Evolutionary conservation across 2,888 invertebrate genomes (phyloP).

Genomic region (Alcis repandata): DNA sequence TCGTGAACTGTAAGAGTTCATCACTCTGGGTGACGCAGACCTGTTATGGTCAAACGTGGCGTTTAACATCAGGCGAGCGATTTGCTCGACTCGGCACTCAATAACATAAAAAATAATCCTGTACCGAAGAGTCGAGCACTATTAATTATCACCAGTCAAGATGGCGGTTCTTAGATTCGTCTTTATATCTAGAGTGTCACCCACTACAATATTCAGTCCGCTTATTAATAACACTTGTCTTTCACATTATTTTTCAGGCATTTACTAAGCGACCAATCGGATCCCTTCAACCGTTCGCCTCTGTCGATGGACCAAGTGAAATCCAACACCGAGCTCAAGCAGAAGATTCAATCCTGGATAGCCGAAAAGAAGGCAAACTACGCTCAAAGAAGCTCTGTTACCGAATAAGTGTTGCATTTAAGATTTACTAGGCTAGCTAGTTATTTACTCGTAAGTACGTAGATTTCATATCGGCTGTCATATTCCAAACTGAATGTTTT

Average conservation of each 20-base stretch:
- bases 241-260: constrained; percentile 85
- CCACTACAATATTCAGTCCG: too few species aligned
- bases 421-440: constrained; percentile 47
- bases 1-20: too few species aligned
- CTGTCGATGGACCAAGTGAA: constrained; percentile 97
- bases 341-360: constrained; percentile 94
- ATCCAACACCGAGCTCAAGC: constrained; percentile 91
- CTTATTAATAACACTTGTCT: neutral
- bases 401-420: constrained; percentile 42
- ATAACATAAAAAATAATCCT: too few species aligned
- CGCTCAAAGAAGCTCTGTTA: constrained; percentile 61
- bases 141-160: too few species aligned
- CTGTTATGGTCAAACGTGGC: too few species aligned
- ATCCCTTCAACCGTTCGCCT: constrained; percentile 97
- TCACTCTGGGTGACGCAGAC: too few species aligned
- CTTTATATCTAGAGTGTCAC: too few species aligned
- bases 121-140: too few species aligned
- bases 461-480: constrained; percentile 49
- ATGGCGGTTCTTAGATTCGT: too few species aligned
- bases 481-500: constrained; percentile 14
- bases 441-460: constrained; percentile 40
- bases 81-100: too few species aligned
- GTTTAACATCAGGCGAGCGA: too few species aligned
- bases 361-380: constrained; percentile 84
- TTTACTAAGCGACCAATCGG: constrained; percentile 96